Base-by-base conservation (phyloP, 2,113 vertebrate species). In the Aspiorhynchus laticeps region DNA sequence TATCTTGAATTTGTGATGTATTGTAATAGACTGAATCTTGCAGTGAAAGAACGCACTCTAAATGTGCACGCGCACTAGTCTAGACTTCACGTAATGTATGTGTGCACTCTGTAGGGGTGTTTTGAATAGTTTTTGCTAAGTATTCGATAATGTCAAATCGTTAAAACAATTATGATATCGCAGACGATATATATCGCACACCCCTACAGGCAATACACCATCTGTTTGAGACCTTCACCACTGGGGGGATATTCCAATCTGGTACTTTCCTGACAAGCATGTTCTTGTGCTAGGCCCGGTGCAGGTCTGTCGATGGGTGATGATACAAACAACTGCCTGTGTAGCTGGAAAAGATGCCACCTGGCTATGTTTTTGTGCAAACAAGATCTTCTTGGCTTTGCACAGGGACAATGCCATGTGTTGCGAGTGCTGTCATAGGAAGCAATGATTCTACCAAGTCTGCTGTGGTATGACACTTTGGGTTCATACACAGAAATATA, bases 331-430 rank as follows among this genome's bases (percentile, higher is more conserved):
- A 69, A 69, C 65, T 69, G 21, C 48, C 46, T 5, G 31, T 69
- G 67, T 19, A 36, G 4, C 67, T 71, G 67, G 15, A 71, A 71
- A 14, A 71, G 31, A 71, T 71, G 67, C 82, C 82, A 84, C 33
- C 46, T 84, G 28, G 63, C 65, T 11, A 73, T 73, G 65, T 73
- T 84, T 24, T 84, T 53, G 43, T 84, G 82, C 26, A 51, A 28
- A 73, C 67, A 84, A 11, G 19, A 24, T 73, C 7, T 73, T 31
- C 82, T n/a, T 28, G 65, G 43, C 63, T 84, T 84, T 21, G 43
- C 67, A 73, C 82, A 84, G 43, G 82, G 82, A 63, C 61, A 84
- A 84, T 73, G 82, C 82, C 82, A 84, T 1, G 82, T 73, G 65
- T 73, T 71, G 3, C 53, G 15, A 51, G 17, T 74, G 28, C 26